A percentile compares a stretch with the other conserved stretches of the same genome.
Evolutionary conservation across 1,140 invertebrate genomes (phyloP).

Genomic region (Nasonia giraulti): DNA sequence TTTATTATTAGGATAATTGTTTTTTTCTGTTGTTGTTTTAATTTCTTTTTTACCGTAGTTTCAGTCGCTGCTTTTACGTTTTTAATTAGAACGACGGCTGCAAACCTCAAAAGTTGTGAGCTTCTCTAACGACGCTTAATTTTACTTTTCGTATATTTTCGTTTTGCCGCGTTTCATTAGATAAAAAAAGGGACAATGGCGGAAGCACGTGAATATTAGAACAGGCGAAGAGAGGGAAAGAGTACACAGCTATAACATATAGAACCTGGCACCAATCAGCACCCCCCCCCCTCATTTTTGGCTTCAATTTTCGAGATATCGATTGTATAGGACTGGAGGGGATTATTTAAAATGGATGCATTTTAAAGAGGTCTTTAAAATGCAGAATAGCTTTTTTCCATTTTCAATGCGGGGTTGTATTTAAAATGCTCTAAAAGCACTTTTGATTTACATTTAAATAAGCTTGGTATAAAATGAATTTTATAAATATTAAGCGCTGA

Average conservation of each 20-base stretch:
- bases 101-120: no score
- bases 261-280: conserved; percentile 29
- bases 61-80: neutral
- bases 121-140: no score
- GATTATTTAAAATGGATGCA: conserved; percentile 58
- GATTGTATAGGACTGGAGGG: conserved; percentile 7
- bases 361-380: conserved; percentile 53
- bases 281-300: neutral
- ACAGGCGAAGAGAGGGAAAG: neutral
- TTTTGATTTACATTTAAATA: conserved; percentile 49
- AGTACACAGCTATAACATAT: neutral
- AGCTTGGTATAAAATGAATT: conserved; percentile 46
- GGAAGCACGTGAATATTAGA: neutral
- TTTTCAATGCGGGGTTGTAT: conserved; percentile 42
- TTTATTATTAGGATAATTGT: conserved; percentile 40
- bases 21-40: conserved; percentile 12
- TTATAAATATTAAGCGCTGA: conserved; percentile 35
- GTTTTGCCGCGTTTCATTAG: neutral
- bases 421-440: conserved; percentile 44
- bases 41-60: conserved; percentile 2
- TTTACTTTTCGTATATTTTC: neutral
- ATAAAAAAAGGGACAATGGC: neutral
- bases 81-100: neutral
- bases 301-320: conserved; percentile 11
- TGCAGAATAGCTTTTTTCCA: conserved; percentile 47